Conservation (phyloP, 1,140 invertebrate species). For the Phortica variegata region DNA sequence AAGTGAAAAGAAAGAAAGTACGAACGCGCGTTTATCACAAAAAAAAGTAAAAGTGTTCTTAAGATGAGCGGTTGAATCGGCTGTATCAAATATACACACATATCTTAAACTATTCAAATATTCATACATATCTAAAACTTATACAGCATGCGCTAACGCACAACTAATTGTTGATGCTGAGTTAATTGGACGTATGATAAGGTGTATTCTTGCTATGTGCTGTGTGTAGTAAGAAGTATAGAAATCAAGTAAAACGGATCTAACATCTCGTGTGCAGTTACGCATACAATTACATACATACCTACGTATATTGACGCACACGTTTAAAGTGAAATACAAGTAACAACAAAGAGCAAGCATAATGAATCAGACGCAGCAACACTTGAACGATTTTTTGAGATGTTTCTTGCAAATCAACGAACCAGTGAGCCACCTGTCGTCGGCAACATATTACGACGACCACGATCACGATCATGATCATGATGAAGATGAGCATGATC, state of each 20-base stretch:
- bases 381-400: constrained; percentile 49
- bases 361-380: constrained; percentile 51
- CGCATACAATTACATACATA: constrained; percentile 6
- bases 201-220: too few species aligned
- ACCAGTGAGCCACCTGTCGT: constrained; percentile 26
- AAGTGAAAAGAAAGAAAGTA: too few species aligned
- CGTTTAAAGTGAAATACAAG: constrained; percentile 6
- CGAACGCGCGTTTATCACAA: too few species aligned
- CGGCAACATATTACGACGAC: constrained; percentile 12
- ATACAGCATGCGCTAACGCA: too few species aligned
- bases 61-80: too few species aligned
- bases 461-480: constrained; percentile 44
- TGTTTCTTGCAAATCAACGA: constrained; percentile 52
- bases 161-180: too few species aligned
- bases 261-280: constrained; percentile 5
- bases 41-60: too few species aligned
- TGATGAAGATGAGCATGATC: constrained; percentile 40
- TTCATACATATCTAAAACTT: too few species aligned
- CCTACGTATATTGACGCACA: constrained; percentile 2
- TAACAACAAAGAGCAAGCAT: constrained; percentile 13
- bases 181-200: too few species aligned
- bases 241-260: constrained; percentile 17
- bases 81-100: too few species aligned
- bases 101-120: too few species aligned
- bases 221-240: too few species aligned